Base-by-base conservation (phyloP, 2,113 vertebrate genomes). In the Euleptes europaea region DNA sequence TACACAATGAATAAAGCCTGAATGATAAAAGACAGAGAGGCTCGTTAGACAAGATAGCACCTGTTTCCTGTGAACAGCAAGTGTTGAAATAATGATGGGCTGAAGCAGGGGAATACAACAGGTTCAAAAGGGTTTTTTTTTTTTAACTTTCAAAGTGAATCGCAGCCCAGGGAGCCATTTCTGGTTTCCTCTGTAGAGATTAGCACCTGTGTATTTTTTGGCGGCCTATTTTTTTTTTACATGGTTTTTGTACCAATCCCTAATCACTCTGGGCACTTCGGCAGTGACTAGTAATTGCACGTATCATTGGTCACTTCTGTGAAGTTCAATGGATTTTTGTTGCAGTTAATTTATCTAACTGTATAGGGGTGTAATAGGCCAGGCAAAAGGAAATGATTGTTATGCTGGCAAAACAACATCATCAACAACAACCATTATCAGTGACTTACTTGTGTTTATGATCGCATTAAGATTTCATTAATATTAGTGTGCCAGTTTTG, bases 21-120 rank as follows among this genome's bases (percentile, higher is more conserved):
- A 80, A n/a, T 88, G 94, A 94, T 93, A 89, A 92, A 90, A 93
- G 86, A 70, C 42, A 78, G 91, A 92, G 92, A 92, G 79, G 49
- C 90, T 92, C 90, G 23, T 90, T 85, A 90, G 92, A 92, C 86
- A 91, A 88, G 82, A 74, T 42, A 79, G 91, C 89, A 88, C 91
- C 89, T 90, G 87, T 88, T 91, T 90, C 87, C 73, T 75, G 90
- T 83, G 83, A 91, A 86, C 88, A 90, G 93, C 89, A 80, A 88
- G 85, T n/a, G 72, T 75, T 86, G 82, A 86, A 89, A 89, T 90
- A 88, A 89, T 84, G 85, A 92, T 90, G 92, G 91, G 67, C 75
- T 88, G 85, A 79, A 86, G 75, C 85, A 86, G 54, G 91, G 93
- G 85, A 88, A 81, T 88, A 67, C 80, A 87, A 26, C 77, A 71